Conservation (phyloP, 2,888 invertebrate species). For the Dinocampus coccinellae region DNA sequence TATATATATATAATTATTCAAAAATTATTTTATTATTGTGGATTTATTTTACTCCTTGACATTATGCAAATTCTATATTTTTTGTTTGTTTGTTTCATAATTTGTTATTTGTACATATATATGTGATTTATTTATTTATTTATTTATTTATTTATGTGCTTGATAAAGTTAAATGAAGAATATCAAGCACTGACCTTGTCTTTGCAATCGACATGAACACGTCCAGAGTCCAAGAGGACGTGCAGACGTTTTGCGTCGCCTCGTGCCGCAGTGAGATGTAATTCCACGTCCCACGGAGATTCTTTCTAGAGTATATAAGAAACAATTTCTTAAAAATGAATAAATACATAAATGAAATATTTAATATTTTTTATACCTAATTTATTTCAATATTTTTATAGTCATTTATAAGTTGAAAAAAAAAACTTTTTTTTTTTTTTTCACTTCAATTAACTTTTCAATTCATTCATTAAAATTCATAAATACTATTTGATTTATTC, state of each 20-base stretch:
- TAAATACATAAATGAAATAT: neutral
- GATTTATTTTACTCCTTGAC: too few relatives aligned
- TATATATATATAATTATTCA: too few relatives aligned
- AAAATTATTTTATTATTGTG: too few relatives aligned
- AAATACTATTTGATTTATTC: neutral
- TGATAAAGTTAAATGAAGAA: too few relatives aligned
- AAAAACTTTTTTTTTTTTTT: neutral
- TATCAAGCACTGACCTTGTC: conserved; percentile 81
- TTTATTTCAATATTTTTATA: too few relatives aligned
- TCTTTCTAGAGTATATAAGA: conserved; percentile 80
- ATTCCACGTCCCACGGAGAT: conserved; percentile 91
- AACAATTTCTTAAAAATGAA: too few relatives aligned
- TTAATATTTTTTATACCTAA: neutral
- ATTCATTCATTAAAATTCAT: neutral
- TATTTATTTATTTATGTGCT: too few relatives aligned
- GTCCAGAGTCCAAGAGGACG: conserved; percentile 89
- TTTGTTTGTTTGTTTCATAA: too few relatives aligned
- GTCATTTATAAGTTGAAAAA: neutral
- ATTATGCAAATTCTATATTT: too few relatives aligned
- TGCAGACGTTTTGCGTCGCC: conserved; percentile 85
- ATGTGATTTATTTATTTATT: too few relatives aligned
- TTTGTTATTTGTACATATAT: too few relatives aligned
- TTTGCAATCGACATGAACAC: conserved; percentile 94
- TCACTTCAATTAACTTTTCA: neutral
- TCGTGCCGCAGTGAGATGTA: conserved; percentile 90